Percentiles rank a stretch among this genome's conserved stretches.
phyloP scores from a whole-genome alignment of 2,113 vertebrate genomes.

The Tachysurus vachellii region DNA sequence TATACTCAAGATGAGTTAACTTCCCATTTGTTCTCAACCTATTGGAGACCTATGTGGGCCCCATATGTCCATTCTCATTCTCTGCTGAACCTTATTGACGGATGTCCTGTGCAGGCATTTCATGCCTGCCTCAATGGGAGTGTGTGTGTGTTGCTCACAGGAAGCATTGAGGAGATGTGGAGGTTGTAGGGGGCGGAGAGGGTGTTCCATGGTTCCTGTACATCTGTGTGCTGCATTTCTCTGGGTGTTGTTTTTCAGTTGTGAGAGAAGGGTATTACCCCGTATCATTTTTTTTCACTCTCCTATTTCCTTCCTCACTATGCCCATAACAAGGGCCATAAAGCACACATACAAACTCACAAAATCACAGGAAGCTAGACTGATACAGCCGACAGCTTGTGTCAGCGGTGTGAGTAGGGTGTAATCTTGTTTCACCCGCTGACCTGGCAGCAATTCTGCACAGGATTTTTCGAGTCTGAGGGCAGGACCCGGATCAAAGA shows the following conservation, averaged over 20 bases:
- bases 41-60: conserved; percentile 53
- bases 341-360: conserved; percentile 34
- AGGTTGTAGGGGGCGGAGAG: conserved; percentile 30
- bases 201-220: conserved; percentile 70
- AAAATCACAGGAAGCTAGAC: conserved; percentile 59
- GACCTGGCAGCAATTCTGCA: conserved; percentile 37
- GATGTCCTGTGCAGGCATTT: conserved; percentile 75
- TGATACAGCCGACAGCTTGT: conserved; percentile 59
- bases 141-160: conserved; percentile 47
- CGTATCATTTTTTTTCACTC: conserved; percentile 52
- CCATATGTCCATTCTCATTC: conserved; percentile 51
- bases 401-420: conserved; percentile 30
- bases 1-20: conserved; percentile 58
- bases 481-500: conserved; percentile 30
- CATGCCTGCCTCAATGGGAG: conserved; percentile 60
- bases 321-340: conserved; percentile 59
- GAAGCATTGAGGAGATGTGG: conserved; percentile 40
- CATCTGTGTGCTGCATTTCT: conserved; percentile 75
- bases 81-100: conserved; percentile 64
- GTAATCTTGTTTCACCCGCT: conserved; percentile 33
- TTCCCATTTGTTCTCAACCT: conserved; percentile 67
- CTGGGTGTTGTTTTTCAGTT: conserved; percentile 70
- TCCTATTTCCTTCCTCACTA: conserved; percentile 67
- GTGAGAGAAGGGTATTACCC: conserved; percentile 68
- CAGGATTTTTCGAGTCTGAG: conserved; percentile 33